These are phyloP conservation scores for Lates calcarifer DNA, from an alignment of 2,113 vertebrate genomes.

Conservation along the genomic window DNA sequence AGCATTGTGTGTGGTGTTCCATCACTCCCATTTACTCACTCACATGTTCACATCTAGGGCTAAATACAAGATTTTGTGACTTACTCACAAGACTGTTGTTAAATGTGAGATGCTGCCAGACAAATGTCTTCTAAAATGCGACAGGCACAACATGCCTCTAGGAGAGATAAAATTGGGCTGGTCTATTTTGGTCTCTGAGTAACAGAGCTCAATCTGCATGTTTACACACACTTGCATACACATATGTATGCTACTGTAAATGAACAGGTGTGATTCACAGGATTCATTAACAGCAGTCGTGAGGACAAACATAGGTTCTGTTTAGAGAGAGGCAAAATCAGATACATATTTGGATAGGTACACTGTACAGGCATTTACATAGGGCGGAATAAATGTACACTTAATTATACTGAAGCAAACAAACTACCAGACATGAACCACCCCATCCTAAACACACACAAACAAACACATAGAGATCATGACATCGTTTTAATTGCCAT, in stretches of 20 bases:
- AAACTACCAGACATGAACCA: not conserved
- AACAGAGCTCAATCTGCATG: not conserved
- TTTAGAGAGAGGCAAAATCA: not conserved
- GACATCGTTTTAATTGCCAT: conserved; percentile 11
- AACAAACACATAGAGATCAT: not conserved
- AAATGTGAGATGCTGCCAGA: conserved; percentile 18
- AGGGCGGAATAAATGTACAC: not conserved
- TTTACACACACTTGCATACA: conserved; percentile 2
- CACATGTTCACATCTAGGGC: too few species aligned
- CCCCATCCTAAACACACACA: not conserved
- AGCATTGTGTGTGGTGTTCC: not conserved
- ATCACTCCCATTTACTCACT: not conserved
- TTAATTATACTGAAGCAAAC: not conserved
- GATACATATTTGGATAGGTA: not conserved
- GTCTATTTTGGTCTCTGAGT: conserved; percentile 34
- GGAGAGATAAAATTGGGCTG: conserved; percentile 8
- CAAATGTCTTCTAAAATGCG: conserved; percentile 14
- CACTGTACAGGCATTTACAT: not conserved
- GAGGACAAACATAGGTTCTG: too few species aligned
- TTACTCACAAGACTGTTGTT: conserved; percentile 12
- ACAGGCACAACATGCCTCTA: conserved; percentile 9
- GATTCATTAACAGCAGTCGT: not conserved
- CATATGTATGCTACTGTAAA: not conserved
- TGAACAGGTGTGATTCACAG: not conserved
- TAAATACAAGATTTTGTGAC: not conserved